Evolutionary conservation across 2,113 vertebrate species (phyloP), one percentile per base, ranked within the genome.

Genomic region (Rhinoptilus africanus): DNA sequence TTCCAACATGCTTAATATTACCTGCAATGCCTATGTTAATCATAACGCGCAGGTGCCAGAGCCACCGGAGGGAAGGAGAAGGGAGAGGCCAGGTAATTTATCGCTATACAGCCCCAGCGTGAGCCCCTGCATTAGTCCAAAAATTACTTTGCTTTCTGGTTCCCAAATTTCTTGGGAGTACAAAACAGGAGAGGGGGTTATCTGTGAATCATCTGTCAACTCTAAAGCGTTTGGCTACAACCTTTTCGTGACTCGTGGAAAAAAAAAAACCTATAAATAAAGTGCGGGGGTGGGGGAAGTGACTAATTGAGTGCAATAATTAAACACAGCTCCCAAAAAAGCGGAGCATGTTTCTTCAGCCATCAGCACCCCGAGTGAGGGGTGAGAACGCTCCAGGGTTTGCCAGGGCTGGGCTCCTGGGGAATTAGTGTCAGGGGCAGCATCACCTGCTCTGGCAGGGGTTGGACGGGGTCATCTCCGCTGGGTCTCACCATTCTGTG

Each of bases 121-220:
- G 88, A 95, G 85, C 21, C 0, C 30, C 15, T 89, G 81, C 64
- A 53, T 73, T 66, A 86, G 63, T 72, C 85, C 87, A 82, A 84
- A 97, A 96, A 95, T 78, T 30, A 78, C 89, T 96, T 91, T 75
- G 47, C 81, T 96, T 93, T 83, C 89, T 79, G 63, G 22, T 77
- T 96, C 82, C 48, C 64, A 59, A 93, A 96, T 85, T 96, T 97
- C 82, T 84, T 14, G 32, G 53, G 87, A 94, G 85, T 62, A 63
- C 30, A 56, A 64, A 80, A 62, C 60, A 72, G 72, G 63, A 94
- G 75, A 91, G 78, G 64, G 80, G 85, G 71, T 26, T 94, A 45
- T 87, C 89, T 71, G 85, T 95, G 95, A 97, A 81, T 96, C 96
- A 96, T 92, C 92, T 35, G 51, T 78, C 96, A 95, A 59, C 81